Evolutionary conservation across 2,888 invertebrate species (phyloP), one percentile per base, ranked within the genome.

Genomic region (Agrotis segetum): DNA sequence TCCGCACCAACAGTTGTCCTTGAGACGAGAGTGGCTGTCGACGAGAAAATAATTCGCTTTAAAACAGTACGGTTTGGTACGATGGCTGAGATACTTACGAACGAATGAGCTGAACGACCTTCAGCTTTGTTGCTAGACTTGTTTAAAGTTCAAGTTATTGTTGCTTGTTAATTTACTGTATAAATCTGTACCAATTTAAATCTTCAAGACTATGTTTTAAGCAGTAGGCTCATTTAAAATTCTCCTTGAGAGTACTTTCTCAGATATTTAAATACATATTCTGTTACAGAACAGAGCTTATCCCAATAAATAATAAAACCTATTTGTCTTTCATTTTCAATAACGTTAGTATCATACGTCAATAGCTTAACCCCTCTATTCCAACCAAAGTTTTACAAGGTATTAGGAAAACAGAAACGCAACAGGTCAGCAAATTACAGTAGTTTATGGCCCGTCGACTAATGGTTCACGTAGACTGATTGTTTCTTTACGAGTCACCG

Each of bases 351-450:
- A 50, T n/a, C 60, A 47, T 13, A 46, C 24, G 19, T 44, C 13
- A 24, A 77, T 74, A 52, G 16, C 68, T 74, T 65, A 65, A 77
- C 61, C 58, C 50, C 52, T 62, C 62, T 65, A 68, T 19, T 56
- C 46, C n/a, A 64, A 53, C 24, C 50, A 58, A 62, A 55, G 62
- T 60, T 65, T 53, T 52, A 50, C 64, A 65, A 55, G 29, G 61
- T 63, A 71, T 68, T 71, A 66, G 46, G 50, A 47, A 71, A 49
- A 67, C 46, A 40, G 63, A 62, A 56, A 55, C 63, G 78, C 84
- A 84, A 82, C 84, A 84, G 84, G 82, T 84, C 62, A 52, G 69
- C 55, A 76, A 81, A 81, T 84, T 78, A 78, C 72, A 63, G 21
- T 34, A 19, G 68, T 76, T 79, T 74, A 79, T 79, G 46, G 71